Percentiles rank a stretch among this genome's conserved stretches.
Evolutionary conservation across 2,888 invertebrate species (phyloP).

Genomic region (Harpalus rubripes): DNA sequence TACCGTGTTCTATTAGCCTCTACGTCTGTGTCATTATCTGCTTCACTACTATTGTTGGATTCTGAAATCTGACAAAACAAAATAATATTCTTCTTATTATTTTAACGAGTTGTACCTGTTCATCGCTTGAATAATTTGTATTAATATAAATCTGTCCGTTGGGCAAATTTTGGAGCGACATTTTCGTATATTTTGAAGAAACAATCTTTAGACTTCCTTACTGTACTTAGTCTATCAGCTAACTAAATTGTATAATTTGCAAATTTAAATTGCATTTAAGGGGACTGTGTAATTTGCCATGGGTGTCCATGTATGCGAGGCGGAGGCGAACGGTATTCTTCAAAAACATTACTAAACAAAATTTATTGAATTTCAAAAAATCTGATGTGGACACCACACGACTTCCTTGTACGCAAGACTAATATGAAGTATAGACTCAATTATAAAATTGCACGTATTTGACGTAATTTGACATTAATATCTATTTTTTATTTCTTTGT

Average conservation of each 20-base stretch:
- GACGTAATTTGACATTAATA: too few relatives aligned
- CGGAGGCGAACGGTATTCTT: too few relatives aligned
- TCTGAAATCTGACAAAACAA: slow-evolving; percentile 63
- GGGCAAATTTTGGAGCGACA: slow-evolving; percentile 62
- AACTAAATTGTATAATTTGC: slow-evolving; percentile 58
- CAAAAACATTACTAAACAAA: too few relatives aligned
- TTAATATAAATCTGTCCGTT: slow-evolving; percentile 54
- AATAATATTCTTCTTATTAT: slow-evolving; percentile 5
- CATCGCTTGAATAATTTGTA: slow-evolving; percentile 56
- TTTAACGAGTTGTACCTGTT: slow-evolving; percentile 43
- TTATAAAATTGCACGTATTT: too few relatives aligned
- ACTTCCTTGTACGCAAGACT: too few relatives aligned
- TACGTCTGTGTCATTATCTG: slow-evolving; percentile 61
- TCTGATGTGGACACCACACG: too few relatives aligned
- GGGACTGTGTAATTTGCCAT: background rate
- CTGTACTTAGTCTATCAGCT: slow-evolving; percentile 21
- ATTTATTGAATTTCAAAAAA: too few relatives aligned
- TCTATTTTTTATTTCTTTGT: too few relatives aligned
- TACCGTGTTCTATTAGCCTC: slow-evolving; percentile 57
- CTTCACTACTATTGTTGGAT: slow-evolving; percentile 59
- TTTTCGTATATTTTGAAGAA: slow-evolving; percentile 9
- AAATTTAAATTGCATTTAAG: slow-evolving; percentile 29
- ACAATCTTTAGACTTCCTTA: background rate
- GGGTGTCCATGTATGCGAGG: background rate
- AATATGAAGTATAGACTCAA: too few relatives aligned